These are phyloP conservation scores for Sepiola atlantica DNA, from an alignment of 2,888 invertebrate genomes.

Conservation along the genomic window DNA sequence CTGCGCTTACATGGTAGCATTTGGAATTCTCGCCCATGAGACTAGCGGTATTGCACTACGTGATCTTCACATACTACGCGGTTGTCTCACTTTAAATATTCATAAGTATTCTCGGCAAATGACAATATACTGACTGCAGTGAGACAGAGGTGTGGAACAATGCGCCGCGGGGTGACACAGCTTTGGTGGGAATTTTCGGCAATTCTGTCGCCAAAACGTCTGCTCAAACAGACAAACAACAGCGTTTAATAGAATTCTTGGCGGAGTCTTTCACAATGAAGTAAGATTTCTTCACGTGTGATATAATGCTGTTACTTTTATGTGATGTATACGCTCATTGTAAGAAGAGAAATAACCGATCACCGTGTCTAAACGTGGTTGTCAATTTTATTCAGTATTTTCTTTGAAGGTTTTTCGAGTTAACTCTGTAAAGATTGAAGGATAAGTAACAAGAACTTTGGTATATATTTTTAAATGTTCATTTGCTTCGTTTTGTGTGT, in stretches of 20 bases:
- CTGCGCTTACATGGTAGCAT: too few species aligned
- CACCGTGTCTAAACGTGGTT: background rate
- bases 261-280: background rate
- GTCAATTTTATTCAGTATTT: background rate
- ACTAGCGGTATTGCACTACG: background rate
- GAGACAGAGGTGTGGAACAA: background rate
- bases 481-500: too few species aligned
- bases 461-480: too few species aligned
- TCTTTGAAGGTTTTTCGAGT: too few species aligned
- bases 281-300: background rate
- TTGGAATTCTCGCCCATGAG: background rate
- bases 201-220: background rate
- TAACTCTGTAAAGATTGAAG: too few species aligned
- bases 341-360: background rate
- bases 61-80: background rate
- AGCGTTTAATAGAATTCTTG: background rate
- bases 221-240: background rate
- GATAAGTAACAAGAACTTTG: too few species aligned
- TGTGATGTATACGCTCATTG: background rate
- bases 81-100: background rate
- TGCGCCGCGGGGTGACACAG: background rate
- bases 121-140: background rate
- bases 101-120: background rate
- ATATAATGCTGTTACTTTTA: background rate
- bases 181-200: background rate